phyloP scores from a whole-genome alignment of 2,113 vertebrate species.

The Abramis brama region DNA sequence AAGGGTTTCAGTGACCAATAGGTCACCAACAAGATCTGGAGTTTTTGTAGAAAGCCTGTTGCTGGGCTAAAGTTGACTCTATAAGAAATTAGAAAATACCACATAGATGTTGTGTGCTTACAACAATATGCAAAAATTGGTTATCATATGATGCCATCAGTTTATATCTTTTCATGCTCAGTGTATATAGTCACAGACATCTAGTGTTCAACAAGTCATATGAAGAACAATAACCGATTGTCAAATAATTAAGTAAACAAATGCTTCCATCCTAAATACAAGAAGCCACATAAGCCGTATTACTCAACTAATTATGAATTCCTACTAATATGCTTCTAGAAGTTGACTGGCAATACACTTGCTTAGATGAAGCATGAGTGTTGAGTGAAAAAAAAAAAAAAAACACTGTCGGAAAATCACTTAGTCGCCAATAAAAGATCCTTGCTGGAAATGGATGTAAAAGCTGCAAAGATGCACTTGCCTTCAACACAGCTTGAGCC shows the following conservation, averaged over 20 bases:
- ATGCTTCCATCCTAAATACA: constrained; percentile 1
- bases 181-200: neutral
- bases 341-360: constrained; percentile 24
- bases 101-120: neutral
- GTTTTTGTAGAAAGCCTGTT: neutral
- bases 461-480: constrained; percentile 80
- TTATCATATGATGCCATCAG: neutral
- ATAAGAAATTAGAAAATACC: neutral
- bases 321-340: constrained; percentile 36
- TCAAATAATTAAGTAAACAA: constrained; percentile 1
- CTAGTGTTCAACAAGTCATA: neutral
- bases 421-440: constrained; percentile 78
- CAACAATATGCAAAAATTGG: neutral
- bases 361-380: constrained; percentile 40
- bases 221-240: neutral
- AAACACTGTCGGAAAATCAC: constrained; percentile 80
- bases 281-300: neutral
- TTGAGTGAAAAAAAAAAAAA: constrained; percentile 54
- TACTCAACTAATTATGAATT: constrained; percentile 10
- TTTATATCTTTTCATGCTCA: neutral
- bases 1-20: neutral
- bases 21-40: neutral
- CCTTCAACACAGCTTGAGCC: constrained; percentile 76
- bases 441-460: constrained; percentile 77
- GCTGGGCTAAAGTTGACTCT: neutral